These are phyloP conservation scores for Schrankia costaestrigalis DNA, from an alignment of 2,888 invertebrate genomes.

Conservation along the genomic window DNA sequence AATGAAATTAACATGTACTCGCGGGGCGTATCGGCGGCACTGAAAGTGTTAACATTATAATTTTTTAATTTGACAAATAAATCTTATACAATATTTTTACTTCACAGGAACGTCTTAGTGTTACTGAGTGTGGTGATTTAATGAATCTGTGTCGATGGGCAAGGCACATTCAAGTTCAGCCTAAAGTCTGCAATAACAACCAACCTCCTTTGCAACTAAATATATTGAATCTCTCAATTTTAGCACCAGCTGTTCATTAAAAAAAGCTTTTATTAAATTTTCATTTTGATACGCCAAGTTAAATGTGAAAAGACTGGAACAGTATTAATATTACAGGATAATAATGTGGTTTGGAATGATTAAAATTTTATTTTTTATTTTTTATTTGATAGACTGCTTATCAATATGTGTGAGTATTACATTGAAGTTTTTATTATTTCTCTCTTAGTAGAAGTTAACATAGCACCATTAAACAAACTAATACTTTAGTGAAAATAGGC, in stretches of 20 bases:
- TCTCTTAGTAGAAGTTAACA: no score
- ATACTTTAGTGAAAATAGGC: no score
- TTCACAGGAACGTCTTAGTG: conserved; percentile 82
- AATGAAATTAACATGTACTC: no score
- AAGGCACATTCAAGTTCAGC: conserved; percentile 86
- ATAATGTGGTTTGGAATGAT: conserved; percentile 12
- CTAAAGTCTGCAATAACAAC: conserved; percentile 76
- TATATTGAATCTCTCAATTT: conserved; percentile 51
- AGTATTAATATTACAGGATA: conserved; percentile 19
- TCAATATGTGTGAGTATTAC: conserved; percentile 25
- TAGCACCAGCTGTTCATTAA: conserved; percentile 65
- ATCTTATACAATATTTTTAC: conserved; percentile 11
- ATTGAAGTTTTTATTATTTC: no score
- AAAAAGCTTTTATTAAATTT: conserved; percentile 17
- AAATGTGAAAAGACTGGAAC: conserved; percentile 19
- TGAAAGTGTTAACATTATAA: neutral
- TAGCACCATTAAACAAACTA: no score
- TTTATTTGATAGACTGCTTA: conserved; percentile 17
- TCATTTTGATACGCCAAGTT: no score
- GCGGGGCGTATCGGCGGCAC: no score
- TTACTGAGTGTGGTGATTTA: conserved; percentile 84
- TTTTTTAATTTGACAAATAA: neutral
- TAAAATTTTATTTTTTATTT: conserved; percentile 11
- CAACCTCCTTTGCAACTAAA: conserved; percentile 53
- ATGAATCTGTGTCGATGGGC: conserved; percentile 89